These are phyloP conservation scores for Morone chrysops DNA, from an alignment of 2,113 vertebrate species.

Conservation along the genomic window DNA sequence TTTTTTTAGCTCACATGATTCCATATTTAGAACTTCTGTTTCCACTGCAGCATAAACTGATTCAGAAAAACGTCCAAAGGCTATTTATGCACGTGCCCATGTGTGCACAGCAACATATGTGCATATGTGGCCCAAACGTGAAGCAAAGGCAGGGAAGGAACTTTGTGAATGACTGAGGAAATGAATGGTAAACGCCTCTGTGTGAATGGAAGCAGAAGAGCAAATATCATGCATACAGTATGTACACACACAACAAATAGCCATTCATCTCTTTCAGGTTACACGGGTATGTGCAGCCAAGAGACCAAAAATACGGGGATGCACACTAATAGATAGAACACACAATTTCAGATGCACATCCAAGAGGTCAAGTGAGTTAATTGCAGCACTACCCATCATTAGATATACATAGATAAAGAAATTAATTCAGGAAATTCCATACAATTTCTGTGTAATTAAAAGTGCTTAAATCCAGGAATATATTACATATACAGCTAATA, in stretches of 20 bases:
- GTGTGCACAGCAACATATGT: conserved; percentile 28
- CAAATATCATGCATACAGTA: background rate
- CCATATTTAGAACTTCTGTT: conserved; percentile 71
- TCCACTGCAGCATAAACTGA: conserved; percentile 51
- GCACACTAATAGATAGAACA: background rate
- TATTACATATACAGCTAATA: conserved; percentile 12
- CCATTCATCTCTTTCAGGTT: background rate
- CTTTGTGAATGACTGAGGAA: conserved; percentile 60
- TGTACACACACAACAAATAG: conserved; percentile 2
- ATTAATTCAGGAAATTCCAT: background rate
- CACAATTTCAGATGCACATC: background rate
- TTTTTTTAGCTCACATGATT: conserved; percentile 63
- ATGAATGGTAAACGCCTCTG: conserved; percentile 48
- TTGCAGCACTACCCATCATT: conserved; percentile 12
- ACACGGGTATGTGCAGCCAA: background rate
- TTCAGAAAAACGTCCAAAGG: conserved; percentile 52
- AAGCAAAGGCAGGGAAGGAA: background rate
- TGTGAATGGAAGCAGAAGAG: conserved; percentile 57
- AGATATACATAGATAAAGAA: background rate
- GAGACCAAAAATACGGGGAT: background rate
- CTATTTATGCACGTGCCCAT: conserved; percentile 46
- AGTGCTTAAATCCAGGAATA: conserved; percentile 6
- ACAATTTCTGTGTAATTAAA: conserved; percentile 27
- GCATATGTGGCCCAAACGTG: conserved; percentile 28
- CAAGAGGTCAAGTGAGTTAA: background rate